A percentile compares a stretch with the other conserved stretches of the same genome.
Conservation (phyloP, 2,888 invertebrate genomes). For the Odontocerum albicorne region DNA sequence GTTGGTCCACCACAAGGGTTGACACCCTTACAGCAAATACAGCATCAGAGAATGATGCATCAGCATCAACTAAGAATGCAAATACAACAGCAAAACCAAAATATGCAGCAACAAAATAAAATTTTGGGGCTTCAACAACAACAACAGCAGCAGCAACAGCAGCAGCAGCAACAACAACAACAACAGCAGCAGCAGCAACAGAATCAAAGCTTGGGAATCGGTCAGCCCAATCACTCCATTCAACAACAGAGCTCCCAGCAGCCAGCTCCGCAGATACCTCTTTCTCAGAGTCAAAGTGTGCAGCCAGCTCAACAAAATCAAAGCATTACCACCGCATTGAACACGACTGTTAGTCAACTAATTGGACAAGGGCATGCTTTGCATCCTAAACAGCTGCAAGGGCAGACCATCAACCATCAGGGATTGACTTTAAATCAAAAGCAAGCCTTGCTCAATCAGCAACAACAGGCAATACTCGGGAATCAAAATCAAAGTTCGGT, state of each 20-base stretch:
- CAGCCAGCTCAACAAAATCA: constrained; percentile 9
- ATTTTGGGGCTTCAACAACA: constrained; percentile 34
- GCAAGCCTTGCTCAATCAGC: constrained; percentile 37
- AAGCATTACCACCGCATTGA: constrained; percentile 5
- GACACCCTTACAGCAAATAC: constrained; percentile 54
- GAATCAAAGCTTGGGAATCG: constrained; percentile 44
- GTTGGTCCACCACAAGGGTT: constrained; percentile 48
- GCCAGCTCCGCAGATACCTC: background rate
- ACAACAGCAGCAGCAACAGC: constrained; percentile 45
- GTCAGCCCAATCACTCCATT: constrained; percentile 38
- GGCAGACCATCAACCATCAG: constrained; percentile 34
- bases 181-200: constrained; percentile 44
- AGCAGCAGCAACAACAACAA: constrained; percentile 43
- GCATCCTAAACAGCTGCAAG: constrained; percentile 38
- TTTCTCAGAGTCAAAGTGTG: background rate
- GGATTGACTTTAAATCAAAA: constrained; percentile 36
- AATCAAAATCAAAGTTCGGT: constrained; percentile 12
- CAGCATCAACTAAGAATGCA: constrained; percentile 61
- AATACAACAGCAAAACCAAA: constrained; percentile 49
- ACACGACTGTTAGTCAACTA: constrained; percentile 22
- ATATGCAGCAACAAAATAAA: constrained; percentile 28
- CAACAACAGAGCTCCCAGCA: constrained; percentile 42
- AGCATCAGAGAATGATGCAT: constrained; percentile 59
- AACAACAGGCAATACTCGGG: constrained; percentile 39
- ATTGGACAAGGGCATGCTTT: constrained; percentile 22